A percentile compares a stretch with the other conserved stretches of the same genome.
phyloP scores from a whole-genome alignment of 2,113 vertebrate genomes.

The Raja brachyura region DNA sequence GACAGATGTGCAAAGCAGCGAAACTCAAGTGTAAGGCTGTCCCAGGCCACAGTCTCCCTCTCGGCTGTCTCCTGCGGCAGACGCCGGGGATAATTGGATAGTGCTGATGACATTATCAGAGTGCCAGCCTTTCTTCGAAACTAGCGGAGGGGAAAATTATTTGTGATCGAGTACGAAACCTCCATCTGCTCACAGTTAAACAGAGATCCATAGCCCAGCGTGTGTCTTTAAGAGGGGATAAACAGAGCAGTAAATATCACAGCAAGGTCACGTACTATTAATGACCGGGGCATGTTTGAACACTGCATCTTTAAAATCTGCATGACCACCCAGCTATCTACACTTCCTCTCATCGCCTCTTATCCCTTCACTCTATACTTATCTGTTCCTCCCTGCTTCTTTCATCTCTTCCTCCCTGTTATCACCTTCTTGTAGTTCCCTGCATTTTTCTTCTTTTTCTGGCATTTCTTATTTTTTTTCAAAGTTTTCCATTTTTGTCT shows the following conservation, averaged over 20 bases:
- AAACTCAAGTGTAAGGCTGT: constrained; percentile 55
- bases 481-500: neutral
- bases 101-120: constrained; percentile 35
- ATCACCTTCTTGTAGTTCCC: too few relatives aligned
- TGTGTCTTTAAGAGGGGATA: constrained; percentile 33
- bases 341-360: neutral
- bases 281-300: constrained; percentile 3
- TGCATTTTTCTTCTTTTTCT: neutral
- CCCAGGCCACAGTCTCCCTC: constrained; percentile 45
- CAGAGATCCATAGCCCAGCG: neutral
- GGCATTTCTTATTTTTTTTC: neutral
- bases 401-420: neutral
- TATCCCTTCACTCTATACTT: constrained; percentile 1
- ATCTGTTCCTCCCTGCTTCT: neutral
- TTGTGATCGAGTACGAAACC: constrained; percentile 42
- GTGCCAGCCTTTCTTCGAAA: constrained; percentile 46
- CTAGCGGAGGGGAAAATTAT: constrained; percentile 55
- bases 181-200: constrained; percentile 52
- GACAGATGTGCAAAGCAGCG: constrained; percentile 53
- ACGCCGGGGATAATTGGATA: constrained; percentile 37
- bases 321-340: constrained; percentile 29
- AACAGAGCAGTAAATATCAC: constrained; percentile 25
- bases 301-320: neutral
- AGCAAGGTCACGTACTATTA: constrained; percentile 18
- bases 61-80: constrained; percentile 29